Evolutionary conservation across 2,888 invertebrate species (phyloP).

Genomic region (Actias luna): DNA sequence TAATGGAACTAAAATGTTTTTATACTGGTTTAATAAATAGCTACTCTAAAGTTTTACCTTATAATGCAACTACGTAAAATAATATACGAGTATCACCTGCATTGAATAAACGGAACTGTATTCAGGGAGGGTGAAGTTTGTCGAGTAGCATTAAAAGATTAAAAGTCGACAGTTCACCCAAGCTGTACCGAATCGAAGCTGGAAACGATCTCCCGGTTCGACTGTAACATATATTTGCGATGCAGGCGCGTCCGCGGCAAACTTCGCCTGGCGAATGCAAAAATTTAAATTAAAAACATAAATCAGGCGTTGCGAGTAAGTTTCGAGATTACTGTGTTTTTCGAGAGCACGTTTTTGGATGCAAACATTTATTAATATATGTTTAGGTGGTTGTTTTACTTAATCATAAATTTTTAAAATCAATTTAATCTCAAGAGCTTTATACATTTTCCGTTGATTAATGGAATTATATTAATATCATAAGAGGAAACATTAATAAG

Average conservation of each 20-base stretch:
- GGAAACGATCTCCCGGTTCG: slow-evolving; percentile 68
- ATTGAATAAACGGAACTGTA: slow-evolving; percentile 54
- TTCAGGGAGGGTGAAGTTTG: slow-evolving; percentile 61
- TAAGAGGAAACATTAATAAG: neutral
- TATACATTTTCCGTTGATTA: neutral
- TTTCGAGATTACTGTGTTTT: slow-evolving; percentile 77
- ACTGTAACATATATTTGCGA: slow-evolving; percentile 76
- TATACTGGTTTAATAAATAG: neutral
- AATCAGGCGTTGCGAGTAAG: slow-evolving; percentile 81
- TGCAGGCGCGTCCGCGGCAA: slow-evolving; percentile 77
- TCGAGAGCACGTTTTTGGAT: slow-evolving; percentile 52
- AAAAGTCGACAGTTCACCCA: slow-evolving; percentile 76
- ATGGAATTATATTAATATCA: neutral
- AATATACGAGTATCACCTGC: slow-evolving; percentile 28
- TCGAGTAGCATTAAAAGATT: slow-evolving; percentile 81
- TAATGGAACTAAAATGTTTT: no score
- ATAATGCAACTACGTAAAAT: slow-evolving; percentile 22
- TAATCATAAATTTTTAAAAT: neutral
- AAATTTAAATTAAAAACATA: slow-evolving; percentile 83
- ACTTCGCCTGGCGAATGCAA: slow-evolving; percentile 79
- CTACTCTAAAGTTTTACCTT: neutral
- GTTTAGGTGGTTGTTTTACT: neutral
- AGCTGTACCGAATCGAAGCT: slow-evolving; percentile 73
- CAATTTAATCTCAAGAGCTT: neutral
- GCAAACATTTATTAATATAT: slow-evolving; percentile 11